Evolutionary conservation across 2,888 invertebrate species (phyloP), one percentile per base, ranked within the genome.

Genomic region (Phengaris alcon): DNA sequence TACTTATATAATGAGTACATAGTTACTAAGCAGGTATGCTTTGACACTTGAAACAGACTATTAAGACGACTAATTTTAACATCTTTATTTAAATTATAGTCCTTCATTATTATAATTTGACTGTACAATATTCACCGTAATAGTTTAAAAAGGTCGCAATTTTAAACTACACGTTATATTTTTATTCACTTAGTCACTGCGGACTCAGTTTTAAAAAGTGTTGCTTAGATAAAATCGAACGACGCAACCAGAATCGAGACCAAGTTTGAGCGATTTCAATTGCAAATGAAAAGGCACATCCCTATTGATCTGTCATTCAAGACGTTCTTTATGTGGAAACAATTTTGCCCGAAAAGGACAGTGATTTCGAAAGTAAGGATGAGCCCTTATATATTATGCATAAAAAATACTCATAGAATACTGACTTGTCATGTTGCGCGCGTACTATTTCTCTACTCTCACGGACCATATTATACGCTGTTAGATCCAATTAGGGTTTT

Each of bases 211-310:
- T 64, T 22, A 3, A 57, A 64, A 22, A 10, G 22, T 64, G 4
- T 35, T 64, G 10, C 3, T 4, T 22, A 15, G 12, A 12, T 64
- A 6, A 12, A 64, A 64, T 59, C 10, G 59, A 22, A 10, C 55
- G 8, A 57, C 15, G 57, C 15, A 57, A 64, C 35, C 35, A 64
- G 35, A 44, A 64, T 44, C 12, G 64, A 12, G 35, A 12, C 35
- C 64, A 6, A 64, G 12, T 35, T 44, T 64, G 64, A 64, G 35
- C 7, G 64, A 64, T 64, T 44, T 64, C 64, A 35, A 12, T 35
- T 64, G 35, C 64, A 64, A 64, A 64, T 64, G 52, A 64, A 59
- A 35, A 64, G 64, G 35, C 35, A 44, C 64, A 35, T 44, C 64
- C 13, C 35, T 35, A 64, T 64, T 64, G 59, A 64, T 64, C 59